phyloP scores from a whole-genome alignment of 2,888 invertebrate species.

The Dione juno region DNA sequence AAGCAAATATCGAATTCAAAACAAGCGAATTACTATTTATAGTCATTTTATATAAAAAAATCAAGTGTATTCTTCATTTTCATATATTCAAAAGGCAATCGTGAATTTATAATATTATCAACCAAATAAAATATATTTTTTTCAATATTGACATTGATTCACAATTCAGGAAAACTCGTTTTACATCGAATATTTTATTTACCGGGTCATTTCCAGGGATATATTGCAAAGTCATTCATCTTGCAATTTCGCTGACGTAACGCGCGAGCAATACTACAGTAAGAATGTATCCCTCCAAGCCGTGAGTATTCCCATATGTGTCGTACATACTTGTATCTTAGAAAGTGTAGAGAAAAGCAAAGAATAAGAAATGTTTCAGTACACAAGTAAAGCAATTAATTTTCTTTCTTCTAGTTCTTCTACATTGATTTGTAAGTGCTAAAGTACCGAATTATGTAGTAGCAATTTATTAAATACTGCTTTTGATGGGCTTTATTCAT shows the following conservation, averaged over 20 bases:
- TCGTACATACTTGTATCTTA: conserved; percentile 16
- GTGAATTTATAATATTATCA: neutral
- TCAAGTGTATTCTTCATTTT: too few species aligned
- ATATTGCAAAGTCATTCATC: conserved; percentile 15
- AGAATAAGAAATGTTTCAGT: conserved; percentile 2
- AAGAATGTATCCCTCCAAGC: neutral
- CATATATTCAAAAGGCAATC: conserved; percentile 7
- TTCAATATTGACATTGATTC: neutral
- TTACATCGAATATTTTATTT: conserved; percentile 6
- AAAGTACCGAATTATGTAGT: neutral
- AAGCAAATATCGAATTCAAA: too few species aligned
- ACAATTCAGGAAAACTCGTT: neutral
- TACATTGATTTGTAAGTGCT: neutral
- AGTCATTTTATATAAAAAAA: too few species aligned
- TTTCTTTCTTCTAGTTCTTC: neutral
- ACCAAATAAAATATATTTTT: neutral
- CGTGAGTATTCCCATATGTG: conserved; percentile 23
- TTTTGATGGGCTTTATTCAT: too few species aligned
- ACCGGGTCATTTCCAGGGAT: neutral
- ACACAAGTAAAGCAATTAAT: conserved; percentile 5
- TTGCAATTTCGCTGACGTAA: conserved; percentile 19
- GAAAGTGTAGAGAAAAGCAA: conserved; percentile 2
- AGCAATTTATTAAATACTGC: too few species aligned
- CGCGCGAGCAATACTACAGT: conserved; percentile 11
- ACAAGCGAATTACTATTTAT: too few species aligned